Evolutionary conservation across 2,113 vertebrate genomes (phyloP).

Genomic region (Thalassarche chlororhynchos): DNA sequence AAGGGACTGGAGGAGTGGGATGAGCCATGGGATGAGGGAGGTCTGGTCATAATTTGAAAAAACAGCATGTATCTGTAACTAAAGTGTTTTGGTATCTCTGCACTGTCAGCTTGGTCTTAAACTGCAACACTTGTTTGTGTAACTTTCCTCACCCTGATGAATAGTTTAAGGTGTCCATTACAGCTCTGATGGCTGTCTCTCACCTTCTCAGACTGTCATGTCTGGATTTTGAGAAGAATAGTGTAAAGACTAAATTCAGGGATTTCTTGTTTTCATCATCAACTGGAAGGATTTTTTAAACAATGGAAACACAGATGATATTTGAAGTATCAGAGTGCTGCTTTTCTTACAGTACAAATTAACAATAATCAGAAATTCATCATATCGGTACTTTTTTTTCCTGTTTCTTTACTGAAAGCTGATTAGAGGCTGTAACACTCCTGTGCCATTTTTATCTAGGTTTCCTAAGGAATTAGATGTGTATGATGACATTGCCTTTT

Average conservation of each 20-base stretch:
- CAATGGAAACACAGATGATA: background rate
- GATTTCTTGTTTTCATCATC: background rate
- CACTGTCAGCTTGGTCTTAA: background rate
- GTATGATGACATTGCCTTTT: background rate
- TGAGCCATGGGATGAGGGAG: accelerated
- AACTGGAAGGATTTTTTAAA: background rate
- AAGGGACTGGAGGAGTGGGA: background rate
- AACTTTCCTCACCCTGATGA: background rate
- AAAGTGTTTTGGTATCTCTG: background rate
- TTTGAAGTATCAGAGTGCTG: background rate
- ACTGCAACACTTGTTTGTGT: background rate
- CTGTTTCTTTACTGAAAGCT: background rate
- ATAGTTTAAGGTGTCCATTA: background rate
- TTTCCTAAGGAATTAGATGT: background rate
- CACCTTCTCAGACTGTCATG: background rate
- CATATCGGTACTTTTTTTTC: background rate
- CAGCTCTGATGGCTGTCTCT: background rate
- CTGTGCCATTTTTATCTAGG: background rate
- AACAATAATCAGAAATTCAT: background rate
- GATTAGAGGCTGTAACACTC: background rate
- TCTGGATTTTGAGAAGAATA: background rate
- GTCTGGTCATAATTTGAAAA: background rate
- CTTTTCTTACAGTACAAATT: background rate
- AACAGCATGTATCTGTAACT: background rate
- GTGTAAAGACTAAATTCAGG: background rate